These are phyloP conservation scores for Epiperipatus broadwayi DNA, from an alignment of 2,888 invertebrate species.

Conservation along the genomic window DNA sequence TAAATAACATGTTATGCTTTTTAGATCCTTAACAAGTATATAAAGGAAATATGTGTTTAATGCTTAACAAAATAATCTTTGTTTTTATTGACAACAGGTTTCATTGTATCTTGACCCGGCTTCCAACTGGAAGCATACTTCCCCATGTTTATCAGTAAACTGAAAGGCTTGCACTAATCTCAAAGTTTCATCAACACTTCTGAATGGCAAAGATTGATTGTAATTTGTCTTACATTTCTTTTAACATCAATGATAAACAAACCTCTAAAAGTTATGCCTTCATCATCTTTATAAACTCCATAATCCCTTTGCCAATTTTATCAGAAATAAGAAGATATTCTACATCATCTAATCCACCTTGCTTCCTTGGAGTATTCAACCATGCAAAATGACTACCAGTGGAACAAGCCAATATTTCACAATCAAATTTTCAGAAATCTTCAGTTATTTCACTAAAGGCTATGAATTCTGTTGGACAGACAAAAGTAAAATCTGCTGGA, in stretches of 20 bases:
- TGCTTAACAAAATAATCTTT: conserved; percentile 51
- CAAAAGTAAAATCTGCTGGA: conserved; percentile 71
- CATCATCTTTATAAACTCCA: conserved; percentile 72
- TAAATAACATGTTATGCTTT: too few species aligned
- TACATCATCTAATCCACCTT: conserved; percentile 74
- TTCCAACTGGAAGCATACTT: conserved; percentile 88
- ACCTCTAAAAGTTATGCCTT: conserved; percentile 76
- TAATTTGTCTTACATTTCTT: conserved; percentile 75
- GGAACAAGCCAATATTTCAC: conserved; percentile 71
- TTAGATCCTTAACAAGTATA: too few species aligned
- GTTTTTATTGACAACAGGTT: conserved; percentile 60
- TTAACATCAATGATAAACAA: conserved; percentile 78
- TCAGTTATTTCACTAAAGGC: conserved; percentile 76
- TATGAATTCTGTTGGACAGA: conserved; percentile 68
- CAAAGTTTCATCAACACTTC: conserved; percentile 76
- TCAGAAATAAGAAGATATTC: conserved; percentile 84
- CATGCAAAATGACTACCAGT: conserved; percentile 62
- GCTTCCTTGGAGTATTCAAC: conserved; percentile 75
- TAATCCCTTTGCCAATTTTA: conserved; percentile 67
- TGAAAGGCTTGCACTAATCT: conserved; percentile 92
- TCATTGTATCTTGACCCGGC: conserved; percentile 79
- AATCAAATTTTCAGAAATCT: conserved; percentile 50
- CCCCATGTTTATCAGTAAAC: conserved; percentile 77
- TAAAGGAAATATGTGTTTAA: conserved; percentile 3
- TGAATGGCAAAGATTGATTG: conserved; percentile 85